These are phyloP conservation scores for Brachyistius frenatus DNA, from an alignment of 2,113 vertebrate genomes.

Conservation along the genomic window DNA sequence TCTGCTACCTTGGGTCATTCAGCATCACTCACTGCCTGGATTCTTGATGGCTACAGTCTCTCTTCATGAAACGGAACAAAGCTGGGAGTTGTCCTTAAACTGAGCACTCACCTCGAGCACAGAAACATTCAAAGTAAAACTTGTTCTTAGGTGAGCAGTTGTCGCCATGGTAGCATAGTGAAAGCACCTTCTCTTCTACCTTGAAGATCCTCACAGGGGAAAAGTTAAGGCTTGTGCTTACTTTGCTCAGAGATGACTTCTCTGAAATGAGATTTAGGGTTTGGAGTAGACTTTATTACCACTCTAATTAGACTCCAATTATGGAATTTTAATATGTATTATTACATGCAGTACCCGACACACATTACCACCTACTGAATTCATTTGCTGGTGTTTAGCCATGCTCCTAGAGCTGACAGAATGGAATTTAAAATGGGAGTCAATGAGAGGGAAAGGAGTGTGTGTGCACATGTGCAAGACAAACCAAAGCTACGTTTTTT, in stretches of 20 bases:
- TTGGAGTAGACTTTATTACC: constrained; percentile 67
- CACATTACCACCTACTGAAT: constrained; percentile 73
- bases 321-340: constrained; percentile 77
- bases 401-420: constrained; percentile 57
- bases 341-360: constrained; percentile 72
- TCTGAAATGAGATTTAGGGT: constrained; percentile 39
- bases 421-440: constrained; percentile 60
- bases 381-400: constrained; percentile 73
- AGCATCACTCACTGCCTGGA: constrained; percentile 18
- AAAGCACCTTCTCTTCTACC: constrained; percentile 36
- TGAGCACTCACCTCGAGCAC: constrained; percentile 50
- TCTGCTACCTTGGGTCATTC: constrained; percentile 28
- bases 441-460: constrained; percentile 33
- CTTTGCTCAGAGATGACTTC: constrained; percentile 53
- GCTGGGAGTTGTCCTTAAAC: constrained; percentile 41
- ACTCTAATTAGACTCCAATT: constrained; percentile 76
- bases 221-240: constrained; percentile 54
- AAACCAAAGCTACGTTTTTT: constrained; percentile 36
- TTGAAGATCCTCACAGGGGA: constrained; percentile 21
- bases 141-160: constrained; percentile 60
- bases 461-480: constrained; percentile 21
- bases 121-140: constrained; percentile 57
- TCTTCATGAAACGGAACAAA: constrained; percentile 46
- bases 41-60: constrained; percentile 33
- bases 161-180: constrained; percentile 61